phyloP scores from a whole-genome alignment of 2,888 invertebrate genomes.

The Drosophila yooni region DNA sequence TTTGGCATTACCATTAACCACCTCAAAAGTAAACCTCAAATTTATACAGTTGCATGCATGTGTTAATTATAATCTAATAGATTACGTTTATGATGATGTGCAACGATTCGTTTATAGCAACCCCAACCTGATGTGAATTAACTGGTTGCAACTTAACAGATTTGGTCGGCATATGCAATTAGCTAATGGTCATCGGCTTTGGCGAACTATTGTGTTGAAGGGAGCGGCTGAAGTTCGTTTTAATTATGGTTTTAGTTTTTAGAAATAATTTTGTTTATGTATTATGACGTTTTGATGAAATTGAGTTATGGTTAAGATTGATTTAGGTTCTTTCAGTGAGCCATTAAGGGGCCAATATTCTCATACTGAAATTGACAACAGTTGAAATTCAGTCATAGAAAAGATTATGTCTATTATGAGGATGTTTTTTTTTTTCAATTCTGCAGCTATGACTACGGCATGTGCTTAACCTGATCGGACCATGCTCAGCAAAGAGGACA shows the following conservation, averaged over 20 bases:
- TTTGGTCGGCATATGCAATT: slow-evolving; percentile 39
- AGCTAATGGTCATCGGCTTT: slow-evolving; percentile 35
- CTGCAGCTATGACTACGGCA: slow-evolving; percentile 6
- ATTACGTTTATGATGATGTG: slow-evolving; percentile 12
- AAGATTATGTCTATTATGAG: too few relatives aligned
- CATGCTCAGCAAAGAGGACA: slow-evolving; percentile 10
- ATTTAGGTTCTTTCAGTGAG: background rate
- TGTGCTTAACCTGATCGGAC: background rate
- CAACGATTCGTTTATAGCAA: slow-evolving; percentile 13
- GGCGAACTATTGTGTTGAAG: background rate
- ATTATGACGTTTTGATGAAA: background rate
- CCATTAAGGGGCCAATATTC: background rate
- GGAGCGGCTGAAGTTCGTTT: background rate
- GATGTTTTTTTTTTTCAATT: background rate
- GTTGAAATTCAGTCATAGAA: background rate
- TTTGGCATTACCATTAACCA: slow-evolving; percentile 32
- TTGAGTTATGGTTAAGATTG: background rate
- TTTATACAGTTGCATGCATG: slow-evolving; percentile 56
- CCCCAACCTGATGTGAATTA: background rate
- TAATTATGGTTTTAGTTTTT: background rate
- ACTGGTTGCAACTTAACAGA: slow-evolving; percentile 8
- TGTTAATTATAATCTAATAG: slow-evolving; percentile 11
- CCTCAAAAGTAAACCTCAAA: slow-evolving; percentile 67
- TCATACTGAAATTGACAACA: background rate
- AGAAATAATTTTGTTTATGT: background rate